These are phyloP conservation scores for Solea senegalensis DNA, from an alignment of 2,113 vertebrate species.

Conservation along the genomic window DNA sequence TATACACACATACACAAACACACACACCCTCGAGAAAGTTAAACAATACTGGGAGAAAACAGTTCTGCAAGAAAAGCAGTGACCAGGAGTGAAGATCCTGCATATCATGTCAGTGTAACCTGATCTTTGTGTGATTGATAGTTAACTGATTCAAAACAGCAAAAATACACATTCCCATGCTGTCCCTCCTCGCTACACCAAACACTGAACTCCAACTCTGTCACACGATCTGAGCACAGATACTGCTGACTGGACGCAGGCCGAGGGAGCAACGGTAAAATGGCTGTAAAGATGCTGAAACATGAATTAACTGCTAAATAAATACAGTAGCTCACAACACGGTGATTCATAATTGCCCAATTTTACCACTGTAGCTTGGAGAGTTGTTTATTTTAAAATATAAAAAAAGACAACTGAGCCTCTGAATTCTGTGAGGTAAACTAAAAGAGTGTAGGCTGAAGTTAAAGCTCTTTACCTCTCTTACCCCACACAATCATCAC, in stretches of 20 bases:
- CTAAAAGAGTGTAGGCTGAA: too few species aligned
- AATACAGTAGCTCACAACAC: background rate
- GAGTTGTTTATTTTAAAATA: too few species aligned
- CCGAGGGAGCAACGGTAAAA: slow-evolving; percentile 32
- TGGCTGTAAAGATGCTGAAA: slow-evolving; percentile 18
- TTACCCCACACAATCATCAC: too few species aligned
- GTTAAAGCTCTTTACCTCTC: too few species aligned
- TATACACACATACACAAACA: background rate
- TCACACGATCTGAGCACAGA: slow-evolving; percentile 31
- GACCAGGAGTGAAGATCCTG: slow-evolving; percentile 64
- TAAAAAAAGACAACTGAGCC: too few species aligned
- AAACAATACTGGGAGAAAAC: slow-evolving; percentile 56
- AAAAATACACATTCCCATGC: slow-evolving; percentile 70
- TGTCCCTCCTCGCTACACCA: slow-evolving; percentile 24
- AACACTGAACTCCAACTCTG: slow-evolving; percentile 39
- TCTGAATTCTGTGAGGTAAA: too few species aligned
- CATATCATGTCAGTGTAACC: slow-evolving; percentile 62
- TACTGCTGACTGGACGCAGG: slow-evolving; percentile 60
- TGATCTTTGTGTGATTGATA: slow-evolving; percentile 73
- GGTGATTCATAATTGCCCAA: background rate
- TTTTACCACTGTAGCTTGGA: background rate
- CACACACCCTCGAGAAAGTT: background rate
- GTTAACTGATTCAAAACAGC: slow-evolving; percentile 71
- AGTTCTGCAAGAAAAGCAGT: slow-evolving; percentile 55
- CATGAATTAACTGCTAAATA: slow-evolving; percentile 1